These are phyloP conservation scores for Emmelina monodactyla DNA, from an alignment of 2,888 invertebrate species.

Conservation along the genomic window DNA sequence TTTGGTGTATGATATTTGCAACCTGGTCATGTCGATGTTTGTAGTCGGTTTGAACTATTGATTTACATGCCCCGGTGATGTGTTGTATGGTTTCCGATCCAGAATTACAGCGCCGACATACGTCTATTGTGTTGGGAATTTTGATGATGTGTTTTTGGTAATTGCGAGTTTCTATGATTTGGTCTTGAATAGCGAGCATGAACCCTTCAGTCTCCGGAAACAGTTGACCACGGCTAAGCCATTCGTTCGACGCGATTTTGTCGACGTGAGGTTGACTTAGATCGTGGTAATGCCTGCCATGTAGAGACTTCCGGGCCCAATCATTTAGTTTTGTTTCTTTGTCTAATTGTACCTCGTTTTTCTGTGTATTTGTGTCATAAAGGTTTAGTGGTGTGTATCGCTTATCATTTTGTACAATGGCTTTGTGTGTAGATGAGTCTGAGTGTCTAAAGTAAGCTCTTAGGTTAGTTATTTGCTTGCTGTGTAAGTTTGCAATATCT, in stretches of 20 bases:
- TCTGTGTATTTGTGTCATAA: neutral
- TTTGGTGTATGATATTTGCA: slow-evolving; percentile 10
- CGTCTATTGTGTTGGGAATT: slow-evolving; percentile 1
- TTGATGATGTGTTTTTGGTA: neutral
- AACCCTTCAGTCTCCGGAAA: slow-evolving; percentile 10
- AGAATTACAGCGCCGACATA: slow-evolving; percentile 10
- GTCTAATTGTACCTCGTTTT: neutral
- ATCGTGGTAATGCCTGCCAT: slow-evolving; percentile 7
- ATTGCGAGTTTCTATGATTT: neutral
- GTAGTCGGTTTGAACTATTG: slow-evolving; percentile 13
- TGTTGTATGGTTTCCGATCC: slow-evolving; percentile 15
- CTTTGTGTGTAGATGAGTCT: neutral
- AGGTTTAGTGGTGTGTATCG: neutral
- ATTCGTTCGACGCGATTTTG: slow-evolving; percentile 8
- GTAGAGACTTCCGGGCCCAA: slow-evolving; percentile 10
- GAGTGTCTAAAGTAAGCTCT: slow-evolving; percentile 9
- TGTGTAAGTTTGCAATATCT: slow-evolving; percentile 15
- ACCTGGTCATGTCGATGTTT: slow-evolving; percentile 14
- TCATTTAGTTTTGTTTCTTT: slow-evolving; percentile 3
- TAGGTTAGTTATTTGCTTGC: slow-evolving; percentile 12
- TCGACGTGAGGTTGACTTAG: slow-evolving; percentile 4
- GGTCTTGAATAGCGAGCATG: slow-evolving; percentile 8
- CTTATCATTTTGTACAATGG: neutral
- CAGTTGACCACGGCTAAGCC: slow-evolving; percentile 9
- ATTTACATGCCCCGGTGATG: slow-evolving; percentile 13